A percentile compares a stretch with the other conserved stretches of the same genome.
These are phyloP conservation scores for Eufriesea mexicana DNA, from an alignment of 1,140 invertebrate genomes.

Conservation along the genomic window DNA sequence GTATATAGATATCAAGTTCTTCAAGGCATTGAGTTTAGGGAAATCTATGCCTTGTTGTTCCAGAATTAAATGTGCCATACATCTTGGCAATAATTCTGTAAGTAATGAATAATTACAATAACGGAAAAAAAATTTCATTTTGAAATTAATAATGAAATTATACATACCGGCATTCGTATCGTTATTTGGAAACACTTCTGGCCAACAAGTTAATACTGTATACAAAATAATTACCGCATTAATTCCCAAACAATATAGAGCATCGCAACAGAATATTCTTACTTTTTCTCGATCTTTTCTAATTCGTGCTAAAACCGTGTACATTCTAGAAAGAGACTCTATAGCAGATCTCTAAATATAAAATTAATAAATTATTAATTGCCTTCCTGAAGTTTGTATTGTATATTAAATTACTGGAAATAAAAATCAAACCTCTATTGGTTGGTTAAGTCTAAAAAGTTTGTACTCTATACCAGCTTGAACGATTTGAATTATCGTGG, in stretches of 20 bases:
- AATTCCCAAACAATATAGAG: conserved; percentile 73
- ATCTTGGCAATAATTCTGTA: conserved; percentile 73
- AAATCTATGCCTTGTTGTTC: neutral
- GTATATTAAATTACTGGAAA: neutral
- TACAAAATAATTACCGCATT: conserved; percentile 69
- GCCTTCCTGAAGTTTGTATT: neutral
- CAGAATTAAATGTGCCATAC: conserved; percentile 70
- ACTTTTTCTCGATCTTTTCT: conserved; percentile 77
- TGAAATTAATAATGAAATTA: neutral
- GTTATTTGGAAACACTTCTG: conserved; percentile 76
- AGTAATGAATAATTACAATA: conserved; percentile 22
- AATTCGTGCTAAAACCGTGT: conserved; percentile 69
- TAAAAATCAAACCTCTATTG: conserved; percentile 50
- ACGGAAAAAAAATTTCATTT: neutral
- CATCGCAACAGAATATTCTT: conserved; percentile 76
- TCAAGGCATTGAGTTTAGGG: conserved; percentile 63
- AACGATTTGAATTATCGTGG: conserved; percentile 63
- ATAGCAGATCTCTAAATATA: conserved; percentile 58
- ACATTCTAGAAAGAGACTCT: conserved; percentile 70
- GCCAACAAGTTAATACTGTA: conserved; percentile 72
- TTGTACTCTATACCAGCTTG: conserved; percentile 71
- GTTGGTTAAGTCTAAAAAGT: conserved; percentile 66
- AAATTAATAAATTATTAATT: conserved; percentile 17
- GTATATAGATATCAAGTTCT: conserved; percentile 61
- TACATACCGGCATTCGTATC: conserved; percentile 62